These are phyloP conservation scores for Pteropus rufus DNA, from an alignment of 2,797 vertebrate genomes.

Conservation along the genomic window DNA sequence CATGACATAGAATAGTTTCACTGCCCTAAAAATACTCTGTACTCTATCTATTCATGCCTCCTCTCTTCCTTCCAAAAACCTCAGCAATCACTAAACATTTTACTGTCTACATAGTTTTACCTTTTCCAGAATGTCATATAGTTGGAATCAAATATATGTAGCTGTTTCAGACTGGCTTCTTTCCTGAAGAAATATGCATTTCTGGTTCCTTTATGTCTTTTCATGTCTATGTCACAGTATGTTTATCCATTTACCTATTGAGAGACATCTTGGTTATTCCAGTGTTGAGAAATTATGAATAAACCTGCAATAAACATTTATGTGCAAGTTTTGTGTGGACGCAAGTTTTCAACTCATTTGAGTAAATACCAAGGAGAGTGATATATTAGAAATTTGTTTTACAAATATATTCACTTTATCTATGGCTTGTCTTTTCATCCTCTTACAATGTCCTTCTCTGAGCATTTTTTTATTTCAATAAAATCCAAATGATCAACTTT, in stretches of 20 bases:
- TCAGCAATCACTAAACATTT: not conserved
- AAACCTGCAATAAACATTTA: not conserved
- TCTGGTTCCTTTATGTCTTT: not conserved
- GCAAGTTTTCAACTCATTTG: not conserved
- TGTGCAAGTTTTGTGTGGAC: not conserved
- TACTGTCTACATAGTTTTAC: not conserved
- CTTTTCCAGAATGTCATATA: not conserved
- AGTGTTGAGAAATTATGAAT: not conserved
- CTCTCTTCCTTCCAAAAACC: accelerated
- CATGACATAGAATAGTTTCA: not conserved
- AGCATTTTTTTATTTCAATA: not conserved
- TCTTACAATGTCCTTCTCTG: not conserved
- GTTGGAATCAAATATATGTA: not conserved
- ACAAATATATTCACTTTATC: not conserved
- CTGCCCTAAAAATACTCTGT: not conserved
- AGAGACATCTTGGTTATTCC: not conserved
- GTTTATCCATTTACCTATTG: not conserved
- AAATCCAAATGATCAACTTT: not conserved
- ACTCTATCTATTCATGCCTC: not conserved
- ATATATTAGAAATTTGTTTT: not conserved
- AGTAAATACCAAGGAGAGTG: not conserved
- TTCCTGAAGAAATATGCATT: not conserved
- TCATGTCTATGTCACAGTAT: not conserved
- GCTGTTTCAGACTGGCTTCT: not conserved
- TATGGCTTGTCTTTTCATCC: not conserved